Evolutionary conservation across 1,140 invertebrate species (phyloP).

Genomic region (Phortica variegata): DNA sequence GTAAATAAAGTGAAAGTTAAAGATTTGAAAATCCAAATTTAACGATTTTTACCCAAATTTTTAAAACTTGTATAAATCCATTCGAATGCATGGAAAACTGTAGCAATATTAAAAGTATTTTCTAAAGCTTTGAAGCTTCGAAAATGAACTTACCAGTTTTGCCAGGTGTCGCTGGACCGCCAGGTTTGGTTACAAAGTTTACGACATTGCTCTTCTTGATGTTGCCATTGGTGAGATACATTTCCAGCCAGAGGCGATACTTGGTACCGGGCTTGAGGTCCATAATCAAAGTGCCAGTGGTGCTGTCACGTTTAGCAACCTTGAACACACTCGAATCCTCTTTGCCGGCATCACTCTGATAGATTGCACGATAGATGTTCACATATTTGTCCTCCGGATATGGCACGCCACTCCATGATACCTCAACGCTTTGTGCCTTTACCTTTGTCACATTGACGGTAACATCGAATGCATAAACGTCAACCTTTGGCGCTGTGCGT

Average conservation of each 20-base stretch:
- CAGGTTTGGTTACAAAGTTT: constrained; percentile 81
- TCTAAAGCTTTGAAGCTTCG: not conserved
- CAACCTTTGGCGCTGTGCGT: constrained; percentile 63
- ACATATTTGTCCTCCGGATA: constrained; percentile 86
- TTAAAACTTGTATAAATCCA: constrained; percentile 36
- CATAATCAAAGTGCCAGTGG: constrained; percentile 67
- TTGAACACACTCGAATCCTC: constrained; percentile 82
- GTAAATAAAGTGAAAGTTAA: not conserved
- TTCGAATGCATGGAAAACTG: constrained; percentile 41
- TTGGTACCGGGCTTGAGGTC: constrained; percentile 79
- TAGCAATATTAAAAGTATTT: not conserved
- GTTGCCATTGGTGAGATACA: constrained; percentile 84
- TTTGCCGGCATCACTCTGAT: constrained; percentile 72
- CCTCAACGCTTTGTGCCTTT: constrained; percentile 72
- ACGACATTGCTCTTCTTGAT: constrained; percentile 86
- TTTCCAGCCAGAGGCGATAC: constrained; percentile 82
- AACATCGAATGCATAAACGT: constrained; percentile 81
- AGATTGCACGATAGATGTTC: constrained; percentile 85
- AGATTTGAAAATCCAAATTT: not conserved
- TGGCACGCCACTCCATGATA: constrained; percentile 80
- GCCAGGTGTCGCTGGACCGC: constrained; percentile 60
- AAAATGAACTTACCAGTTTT: constrained; percentile 36
- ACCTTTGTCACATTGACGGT: constrained; percentile 72
- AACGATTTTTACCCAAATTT: constrained; percentile 31
- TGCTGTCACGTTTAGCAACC: constrained; percentile 76